Evolutionary conservation across 2,888 invertebrate genomes (phyloP).

Genomic region (Linyphia triangularis): DNA sequence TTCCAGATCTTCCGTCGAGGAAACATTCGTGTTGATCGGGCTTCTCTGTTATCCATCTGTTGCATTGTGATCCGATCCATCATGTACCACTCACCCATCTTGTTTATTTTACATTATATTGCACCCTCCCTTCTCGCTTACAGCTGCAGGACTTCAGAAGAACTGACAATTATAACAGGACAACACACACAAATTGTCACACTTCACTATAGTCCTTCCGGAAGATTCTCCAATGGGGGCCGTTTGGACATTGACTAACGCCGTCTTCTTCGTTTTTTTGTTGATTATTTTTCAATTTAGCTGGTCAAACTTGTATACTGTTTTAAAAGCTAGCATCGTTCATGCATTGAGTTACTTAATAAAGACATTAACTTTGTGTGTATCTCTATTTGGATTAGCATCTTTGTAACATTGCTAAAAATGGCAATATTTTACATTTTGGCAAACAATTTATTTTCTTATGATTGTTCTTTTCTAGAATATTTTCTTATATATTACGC

Average conservation of each 20-base stretch:
- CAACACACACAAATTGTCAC: constrained; percentile 75
- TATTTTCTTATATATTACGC: no score
- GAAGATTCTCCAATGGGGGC: constrained; percentile 13
- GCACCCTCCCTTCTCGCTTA: not conserved
- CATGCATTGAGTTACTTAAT: no score
- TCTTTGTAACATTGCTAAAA: no score
- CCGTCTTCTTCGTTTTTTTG: not conserved
- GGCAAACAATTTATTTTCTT: no score
- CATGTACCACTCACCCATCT: constrained; percentile 31
- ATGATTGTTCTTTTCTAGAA: no score
- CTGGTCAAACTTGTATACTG: no score
- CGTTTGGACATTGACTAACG: constrained; percentile 8
- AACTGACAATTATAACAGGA: constrained; percentile 69
- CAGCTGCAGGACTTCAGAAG: constrained; percentile 62
- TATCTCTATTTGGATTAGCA: no score
- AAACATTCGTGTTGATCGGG: not conserved
- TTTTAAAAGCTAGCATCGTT: no score
- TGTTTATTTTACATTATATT: constrained; percentile 67
- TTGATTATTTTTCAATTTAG: no score
- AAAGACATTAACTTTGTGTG: no score
- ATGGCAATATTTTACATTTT: no score
- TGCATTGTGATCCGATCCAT: constrained; percentile 69
- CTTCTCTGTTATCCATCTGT: constrained; percentile 62
- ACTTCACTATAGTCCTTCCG: constrained; percentile 17
- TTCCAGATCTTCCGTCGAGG: not conserved